Evolutionary conservation across 2,797 vertebrate genomes (phyloP).

Genomic region (Paguma larvata): DNA sequence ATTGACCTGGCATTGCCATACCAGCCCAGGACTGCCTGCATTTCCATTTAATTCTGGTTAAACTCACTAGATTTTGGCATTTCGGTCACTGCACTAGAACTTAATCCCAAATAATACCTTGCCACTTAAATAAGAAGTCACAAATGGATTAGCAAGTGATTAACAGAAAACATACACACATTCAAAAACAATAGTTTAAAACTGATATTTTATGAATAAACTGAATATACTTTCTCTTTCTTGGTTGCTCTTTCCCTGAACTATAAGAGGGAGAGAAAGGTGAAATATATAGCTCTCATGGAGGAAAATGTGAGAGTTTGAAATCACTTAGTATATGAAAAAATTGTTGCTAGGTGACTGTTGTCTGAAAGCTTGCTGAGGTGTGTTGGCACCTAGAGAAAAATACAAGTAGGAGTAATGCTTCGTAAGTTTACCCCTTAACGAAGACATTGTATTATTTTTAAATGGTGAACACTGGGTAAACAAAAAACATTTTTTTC

Average conservation of each 20-base stretch:
- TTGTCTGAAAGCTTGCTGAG: conserved; percentile 63
- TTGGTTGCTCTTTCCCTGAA: conserved; percentile 44
- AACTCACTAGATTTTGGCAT: not conserved
- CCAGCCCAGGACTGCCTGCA: not conserved
- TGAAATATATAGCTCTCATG: not conserved
- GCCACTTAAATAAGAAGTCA: not conserved
- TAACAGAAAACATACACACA: not conserved
- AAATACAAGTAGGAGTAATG: conserved; percentile 44
- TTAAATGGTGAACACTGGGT: conserved; percentile 51
- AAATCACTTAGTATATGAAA: conserved; percentile 58
- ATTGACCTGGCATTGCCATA: fast-evolving
- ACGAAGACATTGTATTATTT: conserved; percentile 68
- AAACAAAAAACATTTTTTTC: not conserved
- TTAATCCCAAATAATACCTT: not conserved
- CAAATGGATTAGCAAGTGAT: not conserved
- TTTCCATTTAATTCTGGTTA: not conserved
- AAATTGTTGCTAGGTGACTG: conserved; percentile 78
- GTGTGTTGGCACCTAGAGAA: conserved; percentile 21
- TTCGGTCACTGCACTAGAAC: not conserved
- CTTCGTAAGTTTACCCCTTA: conserved; percentile 62
- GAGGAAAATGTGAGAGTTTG: conserved; percentile 19
- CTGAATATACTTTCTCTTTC: not conserved
- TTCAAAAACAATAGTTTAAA: conserved; percentile 39
- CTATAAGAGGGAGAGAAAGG: not conserved
- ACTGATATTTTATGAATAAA: not conserved